A percentile compares a stretch with the other conserved stretches of the same genome.
These are phyloP conservation scores for Anoncus sp. DNA, from an alignment of 2,888 invertebrate species.

Conservation along the genomic window DNA sequence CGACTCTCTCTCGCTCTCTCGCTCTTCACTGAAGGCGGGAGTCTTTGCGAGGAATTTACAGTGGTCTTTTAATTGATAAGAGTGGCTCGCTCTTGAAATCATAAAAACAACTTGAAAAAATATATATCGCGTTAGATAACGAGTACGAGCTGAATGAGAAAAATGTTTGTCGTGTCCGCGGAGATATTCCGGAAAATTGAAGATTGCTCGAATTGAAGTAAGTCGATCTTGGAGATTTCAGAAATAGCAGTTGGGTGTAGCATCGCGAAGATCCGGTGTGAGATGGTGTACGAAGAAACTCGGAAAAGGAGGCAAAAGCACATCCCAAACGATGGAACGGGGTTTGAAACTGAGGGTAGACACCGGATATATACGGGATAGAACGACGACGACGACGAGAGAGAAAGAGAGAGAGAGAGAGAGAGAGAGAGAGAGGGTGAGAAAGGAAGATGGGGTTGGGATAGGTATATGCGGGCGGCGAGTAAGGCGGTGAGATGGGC, in stretches of 20 bases:
- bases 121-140: background rate
- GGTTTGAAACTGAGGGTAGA: slow-evolving; percentile 59
- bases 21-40: slow-evolving; percentile 18
- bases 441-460: slow-evolving; percentile 61
- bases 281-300: slow-evolving; percentile 44
- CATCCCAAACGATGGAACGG: slow-evolving; percentile 45
- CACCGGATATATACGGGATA: slow-evolving; percentile 62
- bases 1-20: slow-evolving; percentile 9
- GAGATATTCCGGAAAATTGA: slow-evolving; percentile 52
- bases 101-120: slow-evolving; percentile 21
- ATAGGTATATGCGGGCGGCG: slow-evolving; percentile 74
- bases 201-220: slow-evolving; percentile 58
- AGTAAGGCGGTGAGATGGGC: slow-evolving; percentile 81
- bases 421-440: slow-evolving; percentile 61
- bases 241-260: slow-evolving; percentile 52
- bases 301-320: slow-evolving; percentile 33
- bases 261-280: slow-evolving; percentile 54
- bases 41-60: slow-evolving; percentile 43
- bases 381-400: slow-evolving; percentile 50
- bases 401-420: slow-evolving; percentile 39
- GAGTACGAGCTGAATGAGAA: slow-evolving; percentile 12
- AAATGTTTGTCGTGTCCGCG: slow-evolving; percentile 25
- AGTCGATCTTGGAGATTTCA: slow-evolving; percentile 63
- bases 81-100: slow-evolving; percentile 10
- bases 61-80: slow-evolving; percentile 61